A percentile compares a stretch with the other conserved stretches of the same genome.
Conservation (phyloP, 2,113 vertebrate species). For the Stomatorhinus ivindoensis region DNA sequence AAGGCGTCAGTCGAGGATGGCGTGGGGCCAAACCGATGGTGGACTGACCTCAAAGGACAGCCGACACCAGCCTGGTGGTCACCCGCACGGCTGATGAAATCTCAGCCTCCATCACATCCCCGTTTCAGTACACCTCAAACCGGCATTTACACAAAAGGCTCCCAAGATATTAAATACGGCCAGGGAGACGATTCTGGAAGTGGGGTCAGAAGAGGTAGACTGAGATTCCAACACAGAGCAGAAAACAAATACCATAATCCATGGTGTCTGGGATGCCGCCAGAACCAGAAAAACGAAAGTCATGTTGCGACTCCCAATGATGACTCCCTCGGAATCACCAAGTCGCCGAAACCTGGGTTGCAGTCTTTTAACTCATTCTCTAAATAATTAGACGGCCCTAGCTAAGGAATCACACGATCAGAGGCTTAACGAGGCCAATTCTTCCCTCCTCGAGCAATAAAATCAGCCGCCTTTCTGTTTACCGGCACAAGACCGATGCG, state of each 20-base stretch:
- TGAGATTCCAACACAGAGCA: background rate
- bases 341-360: background rate
- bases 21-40: background rate
- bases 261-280: background rate
- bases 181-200: background rate
- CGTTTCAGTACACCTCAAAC: background rate
- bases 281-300: background rate
- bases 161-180: background rate
- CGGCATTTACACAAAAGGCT: background rate
- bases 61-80: background rate
- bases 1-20: background rate
- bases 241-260: background rate
- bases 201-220: background rate
- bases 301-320: background rate
- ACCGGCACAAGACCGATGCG: background rate
- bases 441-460: background rate
- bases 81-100: background rate
- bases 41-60: background rate
- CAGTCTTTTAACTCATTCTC: background rate
- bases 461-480: background rate
- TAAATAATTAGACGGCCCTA: background rate
- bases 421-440: background rate
- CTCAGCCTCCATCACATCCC: background rate
- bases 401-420: background rate
- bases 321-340: background rate